Evolutionary conservation across 35 echinoderm and acorn worm species (phyloP).

Genomic region (Anneissia japonica): DNA sequence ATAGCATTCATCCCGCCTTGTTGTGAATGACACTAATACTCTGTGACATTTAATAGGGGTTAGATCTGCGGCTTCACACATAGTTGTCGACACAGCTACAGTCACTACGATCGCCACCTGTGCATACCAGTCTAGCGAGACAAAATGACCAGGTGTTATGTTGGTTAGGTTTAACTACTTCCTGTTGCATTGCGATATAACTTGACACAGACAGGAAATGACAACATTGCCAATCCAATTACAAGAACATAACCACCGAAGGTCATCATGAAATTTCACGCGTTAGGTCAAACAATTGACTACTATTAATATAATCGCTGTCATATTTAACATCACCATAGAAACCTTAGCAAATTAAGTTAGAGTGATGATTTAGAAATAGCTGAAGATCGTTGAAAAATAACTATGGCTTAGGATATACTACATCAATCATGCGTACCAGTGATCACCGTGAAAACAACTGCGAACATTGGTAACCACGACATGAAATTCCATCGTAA

Average conservation of each 20-base stretch:
- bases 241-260: neutral
- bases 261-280: neutral
- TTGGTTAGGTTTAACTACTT: neutral
- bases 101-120: neutral
- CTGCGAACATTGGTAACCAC: no score
- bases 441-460: no score
- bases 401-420: no score
- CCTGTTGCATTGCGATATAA: neutral
- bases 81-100: neutral
- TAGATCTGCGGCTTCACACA: neutral
- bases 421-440: no score
- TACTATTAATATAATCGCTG: no score
- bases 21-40: neutral
- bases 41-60: neutral
- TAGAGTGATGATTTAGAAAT: no score
- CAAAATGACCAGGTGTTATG: neutral
- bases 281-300: neutral
- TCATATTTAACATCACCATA: neutral
- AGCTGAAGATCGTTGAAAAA: no score
- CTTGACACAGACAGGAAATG: neutral
- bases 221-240: neutral
- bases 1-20: neutral
- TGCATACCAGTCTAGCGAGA: neutral
- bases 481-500: no score
- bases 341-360: no score